A percentile compares a stretch with the other conserved stretches of the same genome.
These are phyloP conservation scores for Dromaius novaehollandiae DNA, from an alignment of 2,113 vertebrate species.

Conservation along the genomic window DNA sequence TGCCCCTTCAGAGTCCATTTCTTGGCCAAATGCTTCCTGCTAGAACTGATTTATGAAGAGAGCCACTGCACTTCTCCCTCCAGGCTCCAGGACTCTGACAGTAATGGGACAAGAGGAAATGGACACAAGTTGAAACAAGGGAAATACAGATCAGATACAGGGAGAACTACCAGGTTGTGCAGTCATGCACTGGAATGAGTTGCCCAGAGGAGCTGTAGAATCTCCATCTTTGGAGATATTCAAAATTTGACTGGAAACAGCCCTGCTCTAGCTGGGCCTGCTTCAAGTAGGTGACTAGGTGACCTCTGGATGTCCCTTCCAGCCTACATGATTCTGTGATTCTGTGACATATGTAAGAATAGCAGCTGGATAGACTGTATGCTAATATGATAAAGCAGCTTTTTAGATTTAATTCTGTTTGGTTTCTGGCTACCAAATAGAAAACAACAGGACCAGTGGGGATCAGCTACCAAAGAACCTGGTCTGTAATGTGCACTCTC, in stretches of 20 bases:
- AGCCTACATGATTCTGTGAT: neutral
- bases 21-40: neutral
- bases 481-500: neutral
- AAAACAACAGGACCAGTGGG: neutral
- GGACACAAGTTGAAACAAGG: neutral
- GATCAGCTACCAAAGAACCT: neutral
- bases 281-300: neutral
- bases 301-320: neutral
- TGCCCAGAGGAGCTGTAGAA: neutral
- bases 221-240: neutral
- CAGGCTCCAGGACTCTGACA: neutral
- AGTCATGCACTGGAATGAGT: neutral
- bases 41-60: neutral
- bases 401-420: neutral
- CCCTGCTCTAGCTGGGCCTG: neutral
- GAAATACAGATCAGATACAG: neutral
- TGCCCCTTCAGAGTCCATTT: neutral
- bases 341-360: fast-evolving
- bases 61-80: neutral
- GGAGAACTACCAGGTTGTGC: neutral
- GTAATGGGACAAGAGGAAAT: neutral
- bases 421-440: neutral
- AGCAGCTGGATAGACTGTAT: neutral
- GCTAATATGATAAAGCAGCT: neutral
- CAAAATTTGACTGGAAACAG: neutral